Conservation (phyloP, 2,888 invertebrate species). For the Lumbricus terrestris region DNA sequence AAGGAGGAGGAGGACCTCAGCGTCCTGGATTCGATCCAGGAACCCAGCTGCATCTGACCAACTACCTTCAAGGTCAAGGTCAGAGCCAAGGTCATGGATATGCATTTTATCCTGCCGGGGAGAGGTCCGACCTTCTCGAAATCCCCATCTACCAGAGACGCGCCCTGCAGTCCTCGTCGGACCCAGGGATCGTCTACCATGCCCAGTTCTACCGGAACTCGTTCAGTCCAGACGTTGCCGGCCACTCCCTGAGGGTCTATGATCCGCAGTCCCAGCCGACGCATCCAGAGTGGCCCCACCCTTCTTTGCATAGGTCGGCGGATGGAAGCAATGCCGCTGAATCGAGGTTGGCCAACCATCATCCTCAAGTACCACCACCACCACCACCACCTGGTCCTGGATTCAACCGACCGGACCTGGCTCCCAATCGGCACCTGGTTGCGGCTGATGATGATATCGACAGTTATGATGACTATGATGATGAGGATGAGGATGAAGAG, state of each 20-base stretch:
- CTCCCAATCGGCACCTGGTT: neutral
- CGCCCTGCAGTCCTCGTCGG: too few relatives aligned
- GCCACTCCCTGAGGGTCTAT: neutral
- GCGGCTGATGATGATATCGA: neutral
- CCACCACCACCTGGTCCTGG: too few relatives aligned
- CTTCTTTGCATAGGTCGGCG: neutral
- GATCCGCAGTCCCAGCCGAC: neutral
- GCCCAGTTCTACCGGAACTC: conserved; percentile 3
- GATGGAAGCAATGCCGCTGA: neutral
- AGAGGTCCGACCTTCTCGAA: neutral
- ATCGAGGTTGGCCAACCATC: neutral
- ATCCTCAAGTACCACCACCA: too few relatives aligned
- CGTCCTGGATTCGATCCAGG: neutral
- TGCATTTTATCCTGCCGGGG: too few relatives aligned
- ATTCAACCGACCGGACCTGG: too few relatives aligned
- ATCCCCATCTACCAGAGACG: neutral
- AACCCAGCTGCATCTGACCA: neutral
- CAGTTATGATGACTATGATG: too few relatives aligned
- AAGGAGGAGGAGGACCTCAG: neutral
- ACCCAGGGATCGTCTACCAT: neutral
- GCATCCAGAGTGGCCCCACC: neutral
- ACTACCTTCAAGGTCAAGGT: neutral
- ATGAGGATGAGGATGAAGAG: neutral
- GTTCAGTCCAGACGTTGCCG: neutral
- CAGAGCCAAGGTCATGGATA: too few relatives aligned